phyloP scores from a whole-genome alignment of 2,888 invertebrate species.

The Xestia sexstrigata region DNA sequence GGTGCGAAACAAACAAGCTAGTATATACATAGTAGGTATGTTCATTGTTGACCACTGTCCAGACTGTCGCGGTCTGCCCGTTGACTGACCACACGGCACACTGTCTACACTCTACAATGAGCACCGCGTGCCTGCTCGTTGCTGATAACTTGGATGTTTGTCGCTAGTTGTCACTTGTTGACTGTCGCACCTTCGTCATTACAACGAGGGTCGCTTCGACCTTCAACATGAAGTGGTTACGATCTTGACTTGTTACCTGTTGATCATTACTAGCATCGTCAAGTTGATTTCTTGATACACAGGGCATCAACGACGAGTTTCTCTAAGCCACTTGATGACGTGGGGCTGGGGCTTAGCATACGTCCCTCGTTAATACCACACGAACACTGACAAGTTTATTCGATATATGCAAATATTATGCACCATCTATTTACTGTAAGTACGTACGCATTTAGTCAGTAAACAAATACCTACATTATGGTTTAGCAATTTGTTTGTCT shows the following conservation, averaged over 20 bases:
- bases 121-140: not conserved
- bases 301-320: not conserved
- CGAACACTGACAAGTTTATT: slow-evolving; percentile 6
- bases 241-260: not conserved
- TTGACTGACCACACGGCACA: not conserved
- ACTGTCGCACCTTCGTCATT: not conserved
- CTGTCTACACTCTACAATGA: slow-evolving; percentile 2
- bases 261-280: not conserved
- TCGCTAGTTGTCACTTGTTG: slow-evolving; percentile 9
- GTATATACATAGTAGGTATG: too few relatives aligned
- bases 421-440: not conserved
- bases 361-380: not conserved
- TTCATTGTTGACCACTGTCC: not conserved
- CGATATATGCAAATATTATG: slow-evolving; percentile 5
- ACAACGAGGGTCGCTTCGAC: not conserved
- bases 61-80: not conserved
- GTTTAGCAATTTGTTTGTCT: not conserved
- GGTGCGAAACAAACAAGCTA: not conserved
- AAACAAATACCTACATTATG: not conserved
- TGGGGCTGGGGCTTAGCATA: slow-evolving; percentile 17
- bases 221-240: slow-evolving; percentile 2
- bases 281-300: not conserved
- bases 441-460: not conserved
- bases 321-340: not conserved
- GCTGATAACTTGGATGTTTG: slow-evolving; percentile 11